Evolutionary conservation across 1,140 invertebrate species (phyloP).

Genomic region (Nephila pilipes): DNA sequence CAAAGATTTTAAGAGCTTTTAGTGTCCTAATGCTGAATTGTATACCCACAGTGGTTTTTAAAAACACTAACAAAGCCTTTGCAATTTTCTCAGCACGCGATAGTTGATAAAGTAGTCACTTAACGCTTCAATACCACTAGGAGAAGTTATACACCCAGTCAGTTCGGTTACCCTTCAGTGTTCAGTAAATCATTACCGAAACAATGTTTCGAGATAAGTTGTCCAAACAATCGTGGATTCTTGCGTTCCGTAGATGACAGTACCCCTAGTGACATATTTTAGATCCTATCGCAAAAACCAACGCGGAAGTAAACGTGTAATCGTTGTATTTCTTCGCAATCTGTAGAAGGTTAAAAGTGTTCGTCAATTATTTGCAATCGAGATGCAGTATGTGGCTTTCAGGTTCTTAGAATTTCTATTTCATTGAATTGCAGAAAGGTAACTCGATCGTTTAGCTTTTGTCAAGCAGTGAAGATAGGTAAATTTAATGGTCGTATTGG

Average conservation of each 20-base stretch:
- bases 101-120: slow-evolving; percentile 48
- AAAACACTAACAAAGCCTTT: neutral
- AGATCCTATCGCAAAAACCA: slow-evolving; percentile 46
- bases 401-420: neutral
- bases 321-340: neutral
- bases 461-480: neutral
- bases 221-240: slow-evolving; percentile 44
- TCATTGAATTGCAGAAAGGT: neutral
- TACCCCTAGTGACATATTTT: slow-evolving; percentile 61
- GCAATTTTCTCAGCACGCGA: slow-evolving; percentile 25
- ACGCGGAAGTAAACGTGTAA: slow-evolving; percentile 46
- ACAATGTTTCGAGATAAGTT: slow-evolving; percentile 65
- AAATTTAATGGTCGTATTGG: neutral
- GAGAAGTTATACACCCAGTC: slow-evolving; percentile 6
- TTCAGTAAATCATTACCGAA: slow-evolving; percentile 59
- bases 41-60: neutral
- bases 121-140: slow-evolving; percentile 46
- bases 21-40: neutral
- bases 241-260: neutral
- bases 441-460: neutral
- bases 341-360: neutral
- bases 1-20: neutral
- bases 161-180: slow-evolving; percentile 35
- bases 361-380: neutral
- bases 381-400: neutral